These are phyloP conservation scores for Falco rusticolus DNA, from an alignment of 2,797 vertebrate species.

Conservation along the genomic window DNA sequence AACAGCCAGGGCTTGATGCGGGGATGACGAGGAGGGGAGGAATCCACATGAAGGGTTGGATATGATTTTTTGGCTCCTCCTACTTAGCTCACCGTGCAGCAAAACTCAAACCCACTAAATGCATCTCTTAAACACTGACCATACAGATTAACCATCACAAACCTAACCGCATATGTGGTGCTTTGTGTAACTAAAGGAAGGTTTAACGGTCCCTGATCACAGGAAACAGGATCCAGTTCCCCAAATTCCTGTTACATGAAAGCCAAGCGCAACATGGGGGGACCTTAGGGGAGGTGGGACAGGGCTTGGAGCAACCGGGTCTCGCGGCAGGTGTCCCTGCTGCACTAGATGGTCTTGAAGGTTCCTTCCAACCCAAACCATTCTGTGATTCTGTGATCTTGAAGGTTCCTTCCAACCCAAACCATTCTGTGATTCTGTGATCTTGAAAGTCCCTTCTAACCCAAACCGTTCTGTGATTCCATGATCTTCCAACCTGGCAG, in stretches of 20 bases:
- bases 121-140: background rate
- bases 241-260: background rate
- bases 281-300: no score
- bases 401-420: no score
- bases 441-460: no score
- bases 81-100: background rate
- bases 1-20: background rate
- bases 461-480: no score
- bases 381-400: no score
- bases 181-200: background rate
- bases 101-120: background rate
- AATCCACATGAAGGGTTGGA: background rate
- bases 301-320: no score
- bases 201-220: background rate
- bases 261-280: background rate
- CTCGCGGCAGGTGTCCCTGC: no score
- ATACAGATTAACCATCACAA: background rate
- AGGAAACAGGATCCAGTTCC: background rate
- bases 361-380: no score
- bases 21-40: background rate
- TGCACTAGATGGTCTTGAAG: no score
- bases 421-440: no score
- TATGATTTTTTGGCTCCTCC: background rate
- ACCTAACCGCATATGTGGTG: background rate
- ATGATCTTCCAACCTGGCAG: background rate